These are phyloP conservation scores for Listronotus bonariensis DNA, from an alignment of 1,140 invertebrate genomes.

Conservation along the genomic window DNA sequence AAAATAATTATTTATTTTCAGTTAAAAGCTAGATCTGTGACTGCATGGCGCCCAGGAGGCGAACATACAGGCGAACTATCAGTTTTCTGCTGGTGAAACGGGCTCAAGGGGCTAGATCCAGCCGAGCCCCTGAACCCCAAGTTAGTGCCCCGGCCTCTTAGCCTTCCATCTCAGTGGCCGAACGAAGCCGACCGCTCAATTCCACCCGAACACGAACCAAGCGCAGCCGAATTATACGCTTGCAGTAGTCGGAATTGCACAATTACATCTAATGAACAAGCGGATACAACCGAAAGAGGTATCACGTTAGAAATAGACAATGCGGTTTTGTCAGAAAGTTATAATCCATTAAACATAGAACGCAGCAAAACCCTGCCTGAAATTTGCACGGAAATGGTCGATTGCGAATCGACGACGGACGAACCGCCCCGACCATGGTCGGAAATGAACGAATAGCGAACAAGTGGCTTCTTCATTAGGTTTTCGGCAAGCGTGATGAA, in stretches of 20 bases:
- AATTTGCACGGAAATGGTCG: too few relatives aligned
- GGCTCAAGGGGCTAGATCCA: conserved; percentile 49
- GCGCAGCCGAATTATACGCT: conserved; percentile 12
- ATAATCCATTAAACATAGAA: too few relatives aligned
- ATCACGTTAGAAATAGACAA: too few relatives aligned
- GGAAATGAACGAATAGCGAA: too few relatives aligned
- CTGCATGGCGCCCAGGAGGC: conserved; percentile 69
- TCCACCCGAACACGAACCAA: conserved; percentile 29
- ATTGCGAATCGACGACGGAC: too few relatives aligned
- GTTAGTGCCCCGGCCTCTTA: conserved; percentile 31
- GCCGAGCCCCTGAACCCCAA: conserved; percentile 41
- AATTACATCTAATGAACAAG: conserved; percentile 1
- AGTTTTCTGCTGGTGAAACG: conserved; percentile 74
- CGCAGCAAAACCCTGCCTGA: too few relatives aligned
- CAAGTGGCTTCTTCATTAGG: too few relatives aligned
- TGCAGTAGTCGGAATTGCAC: conserved; percentile 18
- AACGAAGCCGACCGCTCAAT: conserved; percentile 29
- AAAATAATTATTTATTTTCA: conserved; percentile 57
- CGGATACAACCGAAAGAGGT: too few relatives aligned
- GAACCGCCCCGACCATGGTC: too few relatives aligned
- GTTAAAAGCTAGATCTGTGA: conserved; percentile 71
- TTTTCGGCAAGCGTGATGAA: too few relatives aligned
- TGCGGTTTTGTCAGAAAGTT: too few relatives aligned
- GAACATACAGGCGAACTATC: conserved; percentile 72
- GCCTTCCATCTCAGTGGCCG: conserved; percentile 45